A percentile compares a stretch with the other conserved stretches of the same genome.
Evolutionary conservation across 2,888 invertebrate genomes (phyloP).

Genomic region (Trypoxylon attenuatum): DNA sequence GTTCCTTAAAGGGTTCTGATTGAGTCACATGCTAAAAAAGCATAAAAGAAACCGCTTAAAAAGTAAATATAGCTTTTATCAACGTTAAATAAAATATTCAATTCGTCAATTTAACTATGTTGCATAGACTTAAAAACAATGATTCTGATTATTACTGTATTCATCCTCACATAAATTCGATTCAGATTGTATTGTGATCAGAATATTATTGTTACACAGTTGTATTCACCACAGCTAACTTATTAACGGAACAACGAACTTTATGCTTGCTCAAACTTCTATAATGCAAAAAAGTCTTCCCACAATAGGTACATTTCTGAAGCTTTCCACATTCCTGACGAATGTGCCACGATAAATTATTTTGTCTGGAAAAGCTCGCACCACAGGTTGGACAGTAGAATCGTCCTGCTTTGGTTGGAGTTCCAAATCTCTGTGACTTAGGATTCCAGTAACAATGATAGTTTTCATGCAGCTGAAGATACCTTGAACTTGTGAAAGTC

Average conservation of each 20-base stretch:
- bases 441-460: conserved; percentile 60
- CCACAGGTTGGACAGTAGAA: conserved; percentile 59
- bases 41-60: too few relatives aligned
- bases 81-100: too few relatives aligned
- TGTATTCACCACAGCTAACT: too few relatives aligned
- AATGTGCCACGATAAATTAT: conserved; percentile 59
- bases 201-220: too few relatives aligned
- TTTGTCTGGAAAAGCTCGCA: conserved; percentile 56
- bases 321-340: conserved; percentile 63
- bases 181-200: too few relatives aligned
- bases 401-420: conserved; percentile 46
- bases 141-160: too few relatives aligned
- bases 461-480: conserved; percentile 47
- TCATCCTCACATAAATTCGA: too few relatives aligned
- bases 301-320: conserved; percentile 54
- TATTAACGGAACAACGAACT: conserved; percentile 31
- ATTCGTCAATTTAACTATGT: too few relatives aligned
- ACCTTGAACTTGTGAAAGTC: conserved; percentile 45
- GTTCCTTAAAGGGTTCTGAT: too few relatives aligned
- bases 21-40: too few relatives aligned
- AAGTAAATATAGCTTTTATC: too few relatives aligned
- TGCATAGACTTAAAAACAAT: too few relatives aligned
- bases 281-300: conserved; percentile 55
- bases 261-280: conserved; percentile 55
- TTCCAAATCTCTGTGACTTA: conserved; percentile 45